Percentiles rank a stretch among this genome's conserved stretches.
These are phyloP conservation scores for Saxidomus purpurata DNA, from an alignment of 1,140 invertebrate genomes.

Conservation along the genomic window DNA sequence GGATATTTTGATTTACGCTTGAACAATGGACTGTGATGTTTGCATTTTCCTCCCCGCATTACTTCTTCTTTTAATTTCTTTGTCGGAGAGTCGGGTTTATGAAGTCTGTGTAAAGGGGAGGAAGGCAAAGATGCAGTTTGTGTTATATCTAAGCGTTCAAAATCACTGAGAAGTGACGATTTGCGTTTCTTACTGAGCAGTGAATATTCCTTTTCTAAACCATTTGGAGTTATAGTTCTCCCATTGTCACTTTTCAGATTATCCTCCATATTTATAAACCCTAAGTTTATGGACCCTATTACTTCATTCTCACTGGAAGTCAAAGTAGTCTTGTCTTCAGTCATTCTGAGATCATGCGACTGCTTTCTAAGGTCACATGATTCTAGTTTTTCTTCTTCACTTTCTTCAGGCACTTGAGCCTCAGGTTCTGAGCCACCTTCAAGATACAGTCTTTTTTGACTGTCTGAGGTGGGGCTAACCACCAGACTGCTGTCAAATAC, in stretches of 20 bases:
- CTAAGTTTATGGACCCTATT: slow-evolving; percentile 29
- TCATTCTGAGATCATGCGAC: slow-evolving; percentile 34
- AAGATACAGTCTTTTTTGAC: slow-evolving; percentile 79
- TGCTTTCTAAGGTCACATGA: slow-evolving; percentile 29
- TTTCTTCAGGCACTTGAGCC: slow-evolving; percentile 1
- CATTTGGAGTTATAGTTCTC: slow-evolving; percentile 29
- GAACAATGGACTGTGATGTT: slow-evolving; percentile 82
- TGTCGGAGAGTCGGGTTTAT: slow-evolving; percentile 75
- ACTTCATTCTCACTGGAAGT: background rate
- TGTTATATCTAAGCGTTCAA: slow-evolving; percentile 73
- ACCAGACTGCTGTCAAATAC: slow-evolving; percentile 81
- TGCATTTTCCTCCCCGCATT: slow-evolving; percentile 75
- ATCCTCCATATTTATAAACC: slow-evolving; percentile 30
- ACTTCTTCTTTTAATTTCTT: slow-evolving; percentile 76
- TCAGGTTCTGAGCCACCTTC: slow-evolving; percentile 66
- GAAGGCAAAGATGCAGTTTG: slow-evolving; percentile 83
- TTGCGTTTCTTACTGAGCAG: slow-evolving; percentile 29
- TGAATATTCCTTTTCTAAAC: slow-evolving; percentile 22
- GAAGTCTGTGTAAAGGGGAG: slow-evolving; percentile 77
- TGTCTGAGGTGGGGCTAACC: slow-evolving; percentile 70
- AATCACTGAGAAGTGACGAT: slow-evolving; percentile 52
- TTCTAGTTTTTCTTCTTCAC: background rate
- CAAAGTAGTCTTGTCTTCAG: background rate
- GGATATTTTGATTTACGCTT: slow-evolving; percentile 76
- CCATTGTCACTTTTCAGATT: slow-evolving; percentile 26